A percentile compares a stretch with the other conserved stretches of the same genome.
phyloP scores from a whole-genome alignment of 2,888 invertebrate species.

The Alentia gelatinosa region DNA sequence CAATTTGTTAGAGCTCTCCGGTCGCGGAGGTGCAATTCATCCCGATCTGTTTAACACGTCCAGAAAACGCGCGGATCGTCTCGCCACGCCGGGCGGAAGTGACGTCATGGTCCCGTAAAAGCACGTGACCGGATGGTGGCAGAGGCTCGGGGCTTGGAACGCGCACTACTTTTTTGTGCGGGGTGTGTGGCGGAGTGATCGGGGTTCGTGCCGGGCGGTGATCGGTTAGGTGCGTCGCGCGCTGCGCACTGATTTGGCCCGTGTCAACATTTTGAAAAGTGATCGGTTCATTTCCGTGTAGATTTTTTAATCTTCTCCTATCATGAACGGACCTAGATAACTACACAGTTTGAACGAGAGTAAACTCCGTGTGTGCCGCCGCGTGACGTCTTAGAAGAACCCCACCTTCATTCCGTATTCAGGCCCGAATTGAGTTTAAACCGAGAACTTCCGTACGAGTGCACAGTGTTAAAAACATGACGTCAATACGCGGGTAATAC shows the following conservation, averaged over 20 bases:
- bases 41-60: constrained; percentile 44
- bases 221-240: constrained; percentile 18
- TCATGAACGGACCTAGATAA: too few species aligned
- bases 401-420: too few species aligned
- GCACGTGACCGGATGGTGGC: constrained; percentile 1
- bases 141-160: background rate
- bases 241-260: background rate
- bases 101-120: constrained; percentile 34
- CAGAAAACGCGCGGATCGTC: background rate
- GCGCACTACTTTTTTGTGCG: background rate
- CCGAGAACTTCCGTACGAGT: too few species aligned
- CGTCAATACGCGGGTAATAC: too few species aligned
- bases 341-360: too few species aligned
- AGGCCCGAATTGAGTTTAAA: too few species aligned
- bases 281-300: constrained; percentile 34
- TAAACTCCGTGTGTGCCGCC: too few species aligned
- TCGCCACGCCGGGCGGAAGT: constrained; percentile 6
- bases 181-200: constrained; percentile 21
- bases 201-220: constrained; percentile 8
- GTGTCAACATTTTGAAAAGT: constrained; percentile 43
- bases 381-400: too few species aligned
- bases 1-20: constrained; percentile 45
- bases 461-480: too few species aligned
- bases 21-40: constrained; percentile 38
- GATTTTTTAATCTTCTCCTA: too few species aligned